phyloP scores from a whole-genome alignment of 2,113 vertebrate genomes.

The Barnardius zonarius region DNA sequence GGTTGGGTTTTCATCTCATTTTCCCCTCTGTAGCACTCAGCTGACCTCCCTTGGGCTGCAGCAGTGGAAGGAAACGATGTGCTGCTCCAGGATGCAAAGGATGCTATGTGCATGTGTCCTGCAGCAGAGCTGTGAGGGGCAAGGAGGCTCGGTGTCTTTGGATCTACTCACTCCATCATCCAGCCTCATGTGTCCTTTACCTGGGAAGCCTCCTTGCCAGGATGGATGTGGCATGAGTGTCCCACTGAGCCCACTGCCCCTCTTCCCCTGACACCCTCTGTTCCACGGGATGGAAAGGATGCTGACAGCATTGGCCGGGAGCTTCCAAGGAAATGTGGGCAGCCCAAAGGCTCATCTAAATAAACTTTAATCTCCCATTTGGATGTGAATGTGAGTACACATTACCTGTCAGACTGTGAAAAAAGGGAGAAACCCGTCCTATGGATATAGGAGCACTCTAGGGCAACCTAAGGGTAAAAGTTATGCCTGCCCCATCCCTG shows the following conservation, averaged over 20 bases:
- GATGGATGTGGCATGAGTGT: neutral
- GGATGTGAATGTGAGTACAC: neutral
- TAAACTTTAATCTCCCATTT: neutral
- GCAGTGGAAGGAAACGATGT: neutral
- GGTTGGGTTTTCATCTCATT: neutral
- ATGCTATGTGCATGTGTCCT: rapidly evolving
- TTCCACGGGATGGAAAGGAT: rapidly evolving
- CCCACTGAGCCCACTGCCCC: rapidly evolving
- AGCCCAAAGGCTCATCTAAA: neutral
- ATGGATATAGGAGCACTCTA: neutral
- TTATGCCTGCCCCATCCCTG: neutral
- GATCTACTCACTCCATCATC: rapidly evolving
- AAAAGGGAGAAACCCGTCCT: neutral
- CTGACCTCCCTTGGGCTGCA: neutral
- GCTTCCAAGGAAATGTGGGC: neutral
- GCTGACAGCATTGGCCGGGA: rapidly evolving
- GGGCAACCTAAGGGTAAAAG: neutral
- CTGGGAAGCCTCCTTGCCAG: neutral
- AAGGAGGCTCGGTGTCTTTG: neutral
- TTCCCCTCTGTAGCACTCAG: neutral
- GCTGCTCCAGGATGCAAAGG: neutral
- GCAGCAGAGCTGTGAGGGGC: rapidly evolving
- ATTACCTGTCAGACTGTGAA: neutral
- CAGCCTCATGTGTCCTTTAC: neutral
- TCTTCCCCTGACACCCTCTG: neutral